phyloP scores from a whole-genome alignment of 2,888 invertebrate species.

The Diogma glabrata region DNA sequence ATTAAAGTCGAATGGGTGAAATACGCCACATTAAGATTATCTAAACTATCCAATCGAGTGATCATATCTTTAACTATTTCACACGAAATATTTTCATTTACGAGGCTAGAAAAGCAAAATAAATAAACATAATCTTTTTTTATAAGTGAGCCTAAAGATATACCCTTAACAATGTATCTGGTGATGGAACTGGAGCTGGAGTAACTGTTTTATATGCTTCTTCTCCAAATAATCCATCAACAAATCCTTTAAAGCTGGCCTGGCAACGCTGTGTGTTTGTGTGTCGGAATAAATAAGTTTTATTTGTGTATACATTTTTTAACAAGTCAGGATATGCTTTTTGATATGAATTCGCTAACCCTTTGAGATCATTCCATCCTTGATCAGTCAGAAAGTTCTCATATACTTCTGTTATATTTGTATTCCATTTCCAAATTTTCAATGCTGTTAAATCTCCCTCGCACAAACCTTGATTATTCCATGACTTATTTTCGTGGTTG shows the following conservation, averaged over 20 bases:
- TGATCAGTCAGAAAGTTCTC: conserved; percentile 51
- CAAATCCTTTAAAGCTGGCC: conserved; percentile 49
- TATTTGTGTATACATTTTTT: conserved; percentile 37
- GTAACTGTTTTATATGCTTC: conserved; percentile 25
- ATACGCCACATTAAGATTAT: conserved; percentile 45
- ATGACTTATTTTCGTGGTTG: conserved; percentile 47
- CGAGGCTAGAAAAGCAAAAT: background rate
- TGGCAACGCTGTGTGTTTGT: conserved; percentile 47
- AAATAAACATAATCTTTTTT: background rate
- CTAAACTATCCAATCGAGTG: conserved; percentile 44
- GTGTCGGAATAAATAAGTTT: conserved; percentile 50
- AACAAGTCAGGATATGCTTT: conserved; percentile 52
- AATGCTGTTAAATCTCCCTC: conserved; percentile 52
- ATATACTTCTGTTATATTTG: conserved; percentile 43
- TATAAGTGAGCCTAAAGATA: background rate
- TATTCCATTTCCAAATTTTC: conserved; percentile 54
- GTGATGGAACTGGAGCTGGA: conserved; percentile 22
- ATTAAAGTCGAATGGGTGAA: conserved; percentile 47
- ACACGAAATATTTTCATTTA: conserved; percentile 53
- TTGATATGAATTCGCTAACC: conserved; percentile 55
- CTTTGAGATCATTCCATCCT: conserved; percentile 52
- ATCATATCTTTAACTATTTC: conserved; percentile 54
- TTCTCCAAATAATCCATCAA: conserved; percentile 43
- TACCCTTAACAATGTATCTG: conserved; percentile 38
- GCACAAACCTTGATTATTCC: conserved; percentile 49